Conservation (phyloP, 1,140 invertebrate genomes). For the Platorchestia sp. region DNA sequence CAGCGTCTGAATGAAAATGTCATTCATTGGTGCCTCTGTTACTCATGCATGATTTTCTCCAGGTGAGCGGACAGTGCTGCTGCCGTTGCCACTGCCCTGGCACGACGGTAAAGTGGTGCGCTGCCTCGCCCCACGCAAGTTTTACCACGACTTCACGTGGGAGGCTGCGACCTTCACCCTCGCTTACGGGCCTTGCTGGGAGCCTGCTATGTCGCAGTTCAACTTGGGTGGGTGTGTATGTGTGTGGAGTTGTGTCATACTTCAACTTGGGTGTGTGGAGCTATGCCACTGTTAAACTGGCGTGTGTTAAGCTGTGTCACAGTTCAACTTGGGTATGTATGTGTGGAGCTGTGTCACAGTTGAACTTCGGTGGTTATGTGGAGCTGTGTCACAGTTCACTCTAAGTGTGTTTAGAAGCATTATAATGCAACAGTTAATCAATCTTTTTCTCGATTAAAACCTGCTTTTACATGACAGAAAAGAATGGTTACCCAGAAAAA, state of each 20-base stretch:
- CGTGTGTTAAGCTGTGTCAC: neutral
- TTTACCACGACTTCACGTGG: conserved; percentile 98
- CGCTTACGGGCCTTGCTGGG: conserved; percentile 98
- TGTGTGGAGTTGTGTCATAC: conserved; percentile 72
- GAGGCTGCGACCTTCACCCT: conserved; percentile 89
- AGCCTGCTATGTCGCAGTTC: conserved; percentile 95
- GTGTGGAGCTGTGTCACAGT: conserved; percentile 71
- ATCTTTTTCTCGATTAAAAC: no score
- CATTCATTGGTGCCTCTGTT: no score
- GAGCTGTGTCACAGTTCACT: neutral
- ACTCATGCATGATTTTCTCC: neutral
- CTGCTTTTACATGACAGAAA: neutral
- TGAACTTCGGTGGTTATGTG: neutral
- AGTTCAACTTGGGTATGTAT: neutral
- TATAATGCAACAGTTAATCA: no score
- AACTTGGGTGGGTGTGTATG: conserved; percentile 83
- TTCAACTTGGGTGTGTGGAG: neutral
- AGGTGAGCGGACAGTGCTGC: conserved; percentile 61
- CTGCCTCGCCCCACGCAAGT: conserved; percentile 95
- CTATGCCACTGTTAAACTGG: no score
- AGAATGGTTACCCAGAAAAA: neutral
- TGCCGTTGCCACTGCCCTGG: conserved; percentile 63
- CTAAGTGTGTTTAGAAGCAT: neutral
- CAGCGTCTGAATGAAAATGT: no score
- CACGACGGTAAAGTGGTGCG: conserved; percentile 73